Base-by-base conservation (phyloP, 2,888 invertebrate genomes). In the Mongoloraphidia duomilia region DNA sequence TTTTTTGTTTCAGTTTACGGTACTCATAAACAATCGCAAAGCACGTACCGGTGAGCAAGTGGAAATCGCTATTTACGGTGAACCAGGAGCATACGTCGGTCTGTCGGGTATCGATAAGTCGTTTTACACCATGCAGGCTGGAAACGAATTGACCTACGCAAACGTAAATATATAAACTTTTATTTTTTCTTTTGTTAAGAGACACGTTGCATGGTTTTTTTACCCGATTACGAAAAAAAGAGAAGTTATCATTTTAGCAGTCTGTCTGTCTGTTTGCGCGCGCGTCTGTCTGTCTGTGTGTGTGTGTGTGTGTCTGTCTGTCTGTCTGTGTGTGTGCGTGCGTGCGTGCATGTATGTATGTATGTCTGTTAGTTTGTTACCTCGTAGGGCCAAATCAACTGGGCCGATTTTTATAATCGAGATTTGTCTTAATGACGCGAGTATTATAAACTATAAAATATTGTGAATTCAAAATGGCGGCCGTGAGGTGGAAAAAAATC, bases 1-100 rank as follows among this genome's bases (percentile, higher is more conserved):
- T n/a, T 34, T 50, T 39, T 56, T 50, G 44, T 64, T 63, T 33
- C 64, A 81, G 81, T 90, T 89, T 64, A 84, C 87, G 1, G 82
- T 91, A 10, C 79, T 75, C 57, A 84, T 95, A 52, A 95, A 95
- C 68, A 90, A 92, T 65, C 84, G 87, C 53, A 96, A 95, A 67
- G 92, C 92, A 47, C 81, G 94, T 54, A 92, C 91, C 0, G 92
- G 93, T 26, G 89, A 93, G 63, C 83, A 85, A 49, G 88, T 96
- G 2, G 95, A 96, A 69, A 83, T 96, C 49, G 90, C 92, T 1
- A 87, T 94, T 54, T 87, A 83, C 61, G 94, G 95, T 11, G 90
- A 94, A 65, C 93, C 95, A 0, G 94, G 95, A 10, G 84, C 95
- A 0, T 93, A 91, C 66, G 91, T 96, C 6, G 94, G 90, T 0